Conservation (phyloP, 2,888 invertebrate genomes). For the Gymnocheta viridis region DNA sequence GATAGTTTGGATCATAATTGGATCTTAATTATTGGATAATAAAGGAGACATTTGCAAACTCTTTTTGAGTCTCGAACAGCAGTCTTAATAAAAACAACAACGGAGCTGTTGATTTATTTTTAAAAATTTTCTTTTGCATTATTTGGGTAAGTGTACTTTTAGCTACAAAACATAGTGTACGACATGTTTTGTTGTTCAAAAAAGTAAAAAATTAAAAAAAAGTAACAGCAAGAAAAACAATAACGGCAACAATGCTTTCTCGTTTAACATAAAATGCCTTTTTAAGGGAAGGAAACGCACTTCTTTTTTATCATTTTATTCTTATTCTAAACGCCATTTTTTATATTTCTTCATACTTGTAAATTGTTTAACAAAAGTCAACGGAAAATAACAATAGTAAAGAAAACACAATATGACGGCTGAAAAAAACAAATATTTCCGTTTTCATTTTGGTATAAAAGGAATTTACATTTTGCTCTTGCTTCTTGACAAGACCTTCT, state of each 20-base stretch:
- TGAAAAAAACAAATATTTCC: slow-evolving; percentile 51
- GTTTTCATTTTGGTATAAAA: slow-evolving; percentile 29
- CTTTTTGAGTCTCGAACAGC: no score
- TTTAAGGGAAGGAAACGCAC: slow-evolving; percentile 49
- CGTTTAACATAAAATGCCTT: slow-evolving; percentile 48
- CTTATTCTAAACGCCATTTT: slow-evolving; percentile 3
- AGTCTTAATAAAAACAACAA: no score
- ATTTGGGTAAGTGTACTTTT: background rate
- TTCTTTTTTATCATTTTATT: slow-evolving; percentile 30
- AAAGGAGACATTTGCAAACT: no score
- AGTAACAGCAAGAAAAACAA: background rate
- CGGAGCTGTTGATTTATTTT: no score
- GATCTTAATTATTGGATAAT: no score
- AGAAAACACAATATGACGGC: slow-evolving; percentile 47
- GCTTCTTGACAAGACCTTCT: slow-evolving; percentile 8
- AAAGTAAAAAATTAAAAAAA: background rate
- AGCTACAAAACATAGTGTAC: background rate
- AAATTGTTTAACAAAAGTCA: slow-evolving; percentile 65
- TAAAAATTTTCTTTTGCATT: no score
- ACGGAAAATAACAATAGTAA: slow-evolving; percentile 63
- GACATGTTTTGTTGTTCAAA: background rate
- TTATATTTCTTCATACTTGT: background rate
- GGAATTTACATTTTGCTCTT: slow-evolving; percentile 27
- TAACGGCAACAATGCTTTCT: slow-evolving; percentile 25
- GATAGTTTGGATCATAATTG: no score